A percentile compares a stretch with the other conserved stretches of the same genome.
Evolutionary conservation across 2,888 invertebrate species (phyloP).

Genomic region (Hipparchia sbordonii): DNA sequence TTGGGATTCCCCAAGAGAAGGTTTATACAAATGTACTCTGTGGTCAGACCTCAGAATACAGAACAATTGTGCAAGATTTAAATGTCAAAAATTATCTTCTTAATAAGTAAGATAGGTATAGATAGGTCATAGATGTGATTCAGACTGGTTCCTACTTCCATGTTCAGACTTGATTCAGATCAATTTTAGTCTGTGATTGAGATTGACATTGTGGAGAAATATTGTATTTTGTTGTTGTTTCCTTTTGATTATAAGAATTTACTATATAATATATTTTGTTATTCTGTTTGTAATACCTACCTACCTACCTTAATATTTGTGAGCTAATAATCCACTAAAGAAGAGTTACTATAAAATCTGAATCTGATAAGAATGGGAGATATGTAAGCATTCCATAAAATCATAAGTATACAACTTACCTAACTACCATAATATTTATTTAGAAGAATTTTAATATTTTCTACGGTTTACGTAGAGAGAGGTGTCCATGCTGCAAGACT

Average conservation of each 20-base stretch:
- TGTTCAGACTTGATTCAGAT: too few species aligned
- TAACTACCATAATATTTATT: background rate
- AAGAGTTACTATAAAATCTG: background rate
- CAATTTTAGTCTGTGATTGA: background rate
- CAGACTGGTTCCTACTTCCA: too few species aligned
- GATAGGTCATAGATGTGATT: too few species aligned
- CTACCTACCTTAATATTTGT: background rate
- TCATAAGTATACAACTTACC: constrained; percentile 1
- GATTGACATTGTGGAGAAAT: constrained; percentile 16
- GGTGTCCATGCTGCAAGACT: constrained; percentile 46
- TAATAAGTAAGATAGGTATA: too few species aligned
- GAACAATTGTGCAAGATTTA: too few species aligned
- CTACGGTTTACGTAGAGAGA: constrained; percentile 24
- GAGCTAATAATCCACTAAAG: background rate
- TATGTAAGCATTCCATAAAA: constrained; percentile 3
- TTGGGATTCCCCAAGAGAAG: too few species aligned
- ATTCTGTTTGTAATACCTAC: constrained; percentile 11
- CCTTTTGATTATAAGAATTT: constrained; percentile 23
- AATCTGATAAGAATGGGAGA: background rate
- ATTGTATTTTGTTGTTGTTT: constrained; percentile 20
- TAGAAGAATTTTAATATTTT: constrained; percentile 6
- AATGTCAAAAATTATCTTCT: too few species aligned
- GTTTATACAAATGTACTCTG: too few species aligned
- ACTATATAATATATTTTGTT: constrained; percentile 17
- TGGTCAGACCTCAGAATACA: too few species aligned